phyloP scores from a whole-genome alignment of 2,797 vertebrate species.

The Urophycis tenuis region DNA sequence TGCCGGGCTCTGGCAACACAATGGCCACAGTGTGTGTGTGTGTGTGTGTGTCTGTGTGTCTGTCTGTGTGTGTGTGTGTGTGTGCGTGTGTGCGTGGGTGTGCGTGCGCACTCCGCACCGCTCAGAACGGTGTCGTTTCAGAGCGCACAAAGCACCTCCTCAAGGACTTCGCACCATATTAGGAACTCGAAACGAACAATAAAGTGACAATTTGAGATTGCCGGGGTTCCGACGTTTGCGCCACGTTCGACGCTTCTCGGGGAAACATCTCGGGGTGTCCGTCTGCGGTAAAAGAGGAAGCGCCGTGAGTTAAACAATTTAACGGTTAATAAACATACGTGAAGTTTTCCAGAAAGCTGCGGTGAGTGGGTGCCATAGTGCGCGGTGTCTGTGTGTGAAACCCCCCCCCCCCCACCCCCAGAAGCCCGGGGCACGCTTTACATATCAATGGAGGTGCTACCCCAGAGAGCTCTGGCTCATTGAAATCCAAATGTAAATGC shows the following conservation, averaged over 20 bases:
- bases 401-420: neutral
- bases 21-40: constrained; percentile 20
- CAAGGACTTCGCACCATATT: neutral
- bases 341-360: constrained; percentile 27
- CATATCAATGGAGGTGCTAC: constrained; percentile 63
- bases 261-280: constrained; percentile 11
- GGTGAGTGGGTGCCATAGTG: constrained; percentile 27
- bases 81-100: too few species aligned
- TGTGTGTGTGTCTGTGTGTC: too few species aligned
- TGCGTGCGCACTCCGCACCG: constrained; percentile 10
- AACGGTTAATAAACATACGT: constrained; percentile 29
- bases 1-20: neutral
- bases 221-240: neutral
- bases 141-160: constrained; percentile 10
- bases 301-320: neutral
- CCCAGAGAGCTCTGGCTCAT: constrained; percentile 38
- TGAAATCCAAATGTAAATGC: constrained; percentile 53
- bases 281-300: constrained; percentile 17
- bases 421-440: constrained; percentile 53
- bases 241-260: neutral
- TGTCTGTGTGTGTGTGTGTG: too few species aligned
- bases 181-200: neutral
- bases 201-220: neutral
- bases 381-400: constrained; percentile 26
- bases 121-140: neutral